Conservation (phyloP, 1,140 invertebrate genomes). For the Sweltsa coloradensis region DNA sequence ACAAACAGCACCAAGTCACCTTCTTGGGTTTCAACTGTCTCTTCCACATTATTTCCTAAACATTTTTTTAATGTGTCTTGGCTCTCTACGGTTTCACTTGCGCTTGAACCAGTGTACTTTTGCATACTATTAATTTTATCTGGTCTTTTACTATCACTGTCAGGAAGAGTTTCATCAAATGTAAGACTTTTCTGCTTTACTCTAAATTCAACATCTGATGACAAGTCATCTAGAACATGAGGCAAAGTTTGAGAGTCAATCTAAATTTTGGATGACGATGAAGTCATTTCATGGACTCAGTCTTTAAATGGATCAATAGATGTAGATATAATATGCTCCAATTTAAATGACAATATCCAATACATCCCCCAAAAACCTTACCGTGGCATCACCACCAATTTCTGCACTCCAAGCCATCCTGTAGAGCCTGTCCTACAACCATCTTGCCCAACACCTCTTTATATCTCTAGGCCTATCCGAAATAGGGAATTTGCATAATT, state of each 20-base stretch:
- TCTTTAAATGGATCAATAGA: not conserved
- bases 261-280: slow-evolving; percentile 75
- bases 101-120: too few species aligned
- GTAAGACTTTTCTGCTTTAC: slow-evolving; percentile 18
- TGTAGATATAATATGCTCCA: not conserved
- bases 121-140: too few species aligned
- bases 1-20: slow-evolving; percentile 88
- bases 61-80: slow-evolving; percentile 6
- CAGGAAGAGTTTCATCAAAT: slow-evolving; percentile 20
- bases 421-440: too few species aligned
- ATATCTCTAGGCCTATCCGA: too few species aligned
- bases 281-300: slow-evolving; percentile 49
- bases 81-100: too few species aligned
- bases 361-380: too few species aligned
- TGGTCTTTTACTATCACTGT: slow-evolving; percentile 24
- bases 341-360: not conserved
- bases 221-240: slow-evolving; percentile 25
- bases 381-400: too few species aligned
- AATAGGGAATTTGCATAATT: too few species aligned
- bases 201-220: slow-evolving; percentile 18
- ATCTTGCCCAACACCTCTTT: too few species aligned
- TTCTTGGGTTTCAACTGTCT: slow-evolving; percentile 68
- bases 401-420: too few species aligned
- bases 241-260: slow-evolving; percentile 49
- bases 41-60: slow-evolving; percentile 53